These are phyloP conservation scores for Nasonovia ribisnigri DNA, from an alignment of 2,888 invertebrate genomes.

Conservation along the genomic window DNA sequence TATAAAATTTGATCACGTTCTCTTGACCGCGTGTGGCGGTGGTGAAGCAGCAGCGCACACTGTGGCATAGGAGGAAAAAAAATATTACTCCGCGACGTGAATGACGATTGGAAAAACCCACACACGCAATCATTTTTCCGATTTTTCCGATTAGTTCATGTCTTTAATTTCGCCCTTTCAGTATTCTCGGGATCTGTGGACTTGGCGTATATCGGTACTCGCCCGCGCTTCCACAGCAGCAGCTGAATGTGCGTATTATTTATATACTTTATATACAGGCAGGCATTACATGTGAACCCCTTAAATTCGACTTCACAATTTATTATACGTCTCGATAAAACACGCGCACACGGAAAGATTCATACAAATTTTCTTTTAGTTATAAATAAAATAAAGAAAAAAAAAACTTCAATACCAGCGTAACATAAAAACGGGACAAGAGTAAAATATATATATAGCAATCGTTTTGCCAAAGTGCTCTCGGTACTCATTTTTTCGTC, in stretches of 20 bases:
- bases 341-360: neutral
- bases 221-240: neutral
- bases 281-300: neutral
- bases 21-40: neutral
- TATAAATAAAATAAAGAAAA: neutral
- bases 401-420: slow-evolving; percentile 39
- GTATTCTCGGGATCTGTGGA: neutral
- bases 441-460: slow-evolving; percentile 40
- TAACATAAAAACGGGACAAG: slow-evolving; percentile 37
- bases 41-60: neutral
- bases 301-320: slow-evolving; percentile 11
- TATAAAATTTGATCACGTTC: slow-evolving; percentile 62
- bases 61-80: neutral
- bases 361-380: slow-evolving; percentile 17
- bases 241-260: slow-evolving; percentile 1
- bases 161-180: slow-evolving; percentile 31
- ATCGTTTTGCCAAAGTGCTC: slow-evolving; percentile 50
- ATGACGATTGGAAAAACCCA: slow-evolving; percentile 18
- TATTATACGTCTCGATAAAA: slow-evolving; percentile 3
- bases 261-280: neutral
- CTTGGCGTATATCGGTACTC: neutral
- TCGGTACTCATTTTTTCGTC: slow-evolving; percentile 33
- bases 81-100: neutral
- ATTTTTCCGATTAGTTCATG: slow-evolving; percentile 9
- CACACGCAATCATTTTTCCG: slow-evolving; percentile 5